These are phyloP conservation scores for Ochropleura leucogaster DNA, from an alignment of 2,888 invertebrate genomes.

Conservation along the genomic window DNA sequence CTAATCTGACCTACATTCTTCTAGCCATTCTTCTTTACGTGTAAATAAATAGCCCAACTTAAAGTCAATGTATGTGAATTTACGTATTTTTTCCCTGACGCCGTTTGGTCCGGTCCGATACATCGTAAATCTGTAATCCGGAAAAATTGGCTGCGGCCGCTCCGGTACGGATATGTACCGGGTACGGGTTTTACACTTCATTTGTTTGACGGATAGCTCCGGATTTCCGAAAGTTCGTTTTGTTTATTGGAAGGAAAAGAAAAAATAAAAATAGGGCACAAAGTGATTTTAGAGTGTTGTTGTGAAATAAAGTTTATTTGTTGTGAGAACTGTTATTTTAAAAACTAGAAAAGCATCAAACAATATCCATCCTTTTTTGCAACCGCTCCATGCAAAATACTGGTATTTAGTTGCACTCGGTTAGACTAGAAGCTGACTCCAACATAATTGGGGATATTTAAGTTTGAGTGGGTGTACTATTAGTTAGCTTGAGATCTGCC, in stretches of 20 bases:
- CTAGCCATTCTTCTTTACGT: slow-evolving; percentile 12
- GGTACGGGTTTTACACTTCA: slow-evolving; percentile 77
- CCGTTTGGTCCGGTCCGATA: slow-evolving; percentile 72
- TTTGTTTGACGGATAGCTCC: slow-evolving; percentile 75
- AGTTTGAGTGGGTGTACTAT: too few relatives aligned
- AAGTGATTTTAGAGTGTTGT: slow-evolving; percentile 3
- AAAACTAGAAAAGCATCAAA: background rate
- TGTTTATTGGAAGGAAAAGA: background rate
- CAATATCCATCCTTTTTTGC: background rate
- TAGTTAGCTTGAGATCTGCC: too few relatives aligned
- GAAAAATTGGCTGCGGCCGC: slow-evolving; percentile 79
- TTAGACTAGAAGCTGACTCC: too few relatives aligned
- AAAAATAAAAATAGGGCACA: background rate
- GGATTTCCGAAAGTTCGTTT: slow-evolving; percentile 54
- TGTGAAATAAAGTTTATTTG: background rate
- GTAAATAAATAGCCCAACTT: slow-evolving; percentile 70
- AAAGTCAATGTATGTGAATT: slow-evolving; percentile 70
- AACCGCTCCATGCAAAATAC: background rate
- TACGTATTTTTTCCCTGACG: slow-evolving; percentile 71
- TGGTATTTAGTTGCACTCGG: too few relatives aligned
- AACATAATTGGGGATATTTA: too few relatives aligned
- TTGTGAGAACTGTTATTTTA: too few relatives aligned
- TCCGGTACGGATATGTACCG: slow-evolving; percentile 53
- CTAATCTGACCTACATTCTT: background rate
- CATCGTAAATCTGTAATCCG: slow-evolving; percentile 83